Base-by-base conservation (phyloP, 2,797 vertebrate genomes). In the Sebastes aleutianus region DNA sequence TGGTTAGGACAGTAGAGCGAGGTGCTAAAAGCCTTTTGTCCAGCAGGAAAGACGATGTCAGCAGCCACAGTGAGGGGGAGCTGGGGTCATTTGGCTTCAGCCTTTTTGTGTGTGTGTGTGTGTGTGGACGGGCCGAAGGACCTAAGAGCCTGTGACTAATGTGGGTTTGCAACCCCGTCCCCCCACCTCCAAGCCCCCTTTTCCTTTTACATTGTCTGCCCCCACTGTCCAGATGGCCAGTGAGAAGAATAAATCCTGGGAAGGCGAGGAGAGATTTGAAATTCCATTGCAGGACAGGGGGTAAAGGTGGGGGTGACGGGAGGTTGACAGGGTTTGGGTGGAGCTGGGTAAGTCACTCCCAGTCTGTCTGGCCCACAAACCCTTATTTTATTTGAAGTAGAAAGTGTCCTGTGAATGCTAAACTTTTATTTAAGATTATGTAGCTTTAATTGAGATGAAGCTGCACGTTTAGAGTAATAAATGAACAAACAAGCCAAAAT, bases 141-240 rank as follows among this genome's bases (percentile, higher is more conserved):
- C 93, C 83, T 86, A 93, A 93, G 94, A 96, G 95, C 91, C 94
- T 97, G 96, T 97, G 97, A 97, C 96, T 97, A 96, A 97, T 95
- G 92, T 62, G 82, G 84, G 78, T 90, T 90, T 90, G 89, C 85
- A 86, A 54, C 83, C 86, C 78, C n/a, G 20, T 7, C 7, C 4
- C 32, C 73, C 29, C 75, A 34, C 70, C 32, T 70, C 22, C 73
- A 78, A 57, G 18, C 76, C 88, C 83, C 83, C 54, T 82, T 88
- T 90, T 84, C 85, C 78, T 87, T 89, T 89, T 82, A 82, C 95
- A 95, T 96, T 97, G 96, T 97, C 88, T 92, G 95, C 83, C 77
- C 94, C 92, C 94, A 88, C 85, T 87, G 93, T 95, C 95, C 96
- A 97, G 97, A 96, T 97, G 97, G 95, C 91, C 95, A 91, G 93